phyloP scores from a whole-genome alignment of 2,113 vertebrate species.

The Lampris incognitus region DNA sequence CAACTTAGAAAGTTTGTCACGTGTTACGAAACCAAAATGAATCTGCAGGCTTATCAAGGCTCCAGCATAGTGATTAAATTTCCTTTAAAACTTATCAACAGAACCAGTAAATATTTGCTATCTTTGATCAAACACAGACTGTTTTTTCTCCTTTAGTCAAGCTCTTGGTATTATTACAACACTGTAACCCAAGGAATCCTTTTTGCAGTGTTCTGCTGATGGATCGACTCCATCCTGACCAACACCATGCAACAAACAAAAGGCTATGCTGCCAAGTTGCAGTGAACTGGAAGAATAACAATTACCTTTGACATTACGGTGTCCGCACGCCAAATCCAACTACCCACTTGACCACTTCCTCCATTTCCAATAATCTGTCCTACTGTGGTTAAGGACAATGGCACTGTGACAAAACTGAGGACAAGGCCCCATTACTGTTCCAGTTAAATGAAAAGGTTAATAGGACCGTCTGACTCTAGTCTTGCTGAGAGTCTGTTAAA shows the following conservation, averaged over 20 bases:
- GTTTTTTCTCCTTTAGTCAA: background rate
- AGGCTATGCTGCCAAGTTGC: slow-evolving; percentile 27
- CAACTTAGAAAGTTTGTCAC: background rate
- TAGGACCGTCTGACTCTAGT: slow-evolving; percentile 3
- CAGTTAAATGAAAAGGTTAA: slow-evolving; percentile 39
- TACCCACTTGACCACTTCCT: slow-evolving; percentile 31
- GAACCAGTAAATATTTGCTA: no score
- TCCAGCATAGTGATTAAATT: background rate
- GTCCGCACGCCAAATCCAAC: slow-evolving; percentile 44
- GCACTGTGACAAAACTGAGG: slow-evolving; percentile 54
- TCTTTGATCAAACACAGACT: no score
- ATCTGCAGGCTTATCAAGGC: background rate
- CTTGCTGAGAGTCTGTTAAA: slow-evolving; percentile 23
- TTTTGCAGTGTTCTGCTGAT: slow-evolving; percentile 17
- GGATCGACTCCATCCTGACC: slow-evolving; percentile 5
- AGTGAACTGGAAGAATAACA: slow-evolving; percentile 42
- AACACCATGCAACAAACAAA: slow-evolving; percentile 34
- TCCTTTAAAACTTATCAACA: no score
- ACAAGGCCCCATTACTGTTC: slow-evolving; percentile 44
- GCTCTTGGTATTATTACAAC: slow-evolving; percentile 7
- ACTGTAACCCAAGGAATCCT: background rate
- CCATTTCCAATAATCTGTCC: background rate
- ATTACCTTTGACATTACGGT: slow-evolving; percentile 62
- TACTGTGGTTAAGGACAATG: slow-evolving; percentile 42
- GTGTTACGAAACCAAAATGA: background rate